A percentile compares a stretch with the other conserved stretches of the same genome.
phyloP scores from a whole-genome alignment of 2,888 invertebrate genomes.

The Drosophila macrospina region DNA sequence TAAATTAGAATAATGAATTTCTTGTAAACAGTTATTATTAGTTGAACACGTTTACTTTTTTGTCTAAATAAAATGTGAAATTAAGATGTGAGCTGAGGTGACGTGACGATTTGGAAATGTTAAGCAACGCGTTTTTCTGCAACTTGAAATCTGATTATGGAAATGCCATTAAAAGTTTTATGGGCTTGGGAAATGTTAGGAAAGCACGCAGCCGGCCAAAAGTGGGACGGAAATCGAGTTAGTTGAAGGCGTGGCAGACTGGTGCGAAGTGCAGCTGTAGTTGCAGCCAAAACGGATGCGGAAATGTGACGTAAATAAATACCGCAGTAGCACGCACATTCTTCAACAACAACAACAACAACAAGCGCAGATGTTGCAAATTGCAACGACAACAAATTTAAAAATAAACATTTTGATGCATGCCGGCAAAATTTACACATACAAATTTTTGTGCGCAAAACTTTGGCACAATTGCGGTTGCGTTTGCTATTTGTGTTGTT shows the following conservation, averaged over 20 bases:
- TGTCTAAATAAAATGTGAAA: neutral
- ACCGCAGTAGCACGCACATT: slow-evolving; percentile 68
- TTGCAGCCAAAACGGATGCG: slow-evolving; percentile 62
- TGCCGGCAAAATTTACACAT: slow-evolving; percentile 42
- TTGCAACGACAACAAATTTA: slow-evolving; percentile 37
- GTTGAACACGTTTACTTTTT: too few species aligned
- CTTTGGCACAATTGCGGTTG: slow-evolving; percentile 19
- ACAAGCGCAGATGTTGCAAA: slow-evolving; percentile 35
- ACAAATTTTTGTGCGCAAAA: slow-evolving; percentile 19
- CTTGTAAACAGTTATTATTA: too few species aligned
- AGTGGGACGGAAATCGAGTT: slow-evolving; percentile 56
- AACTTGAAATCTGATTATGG: slow-evolving; percentile 71
- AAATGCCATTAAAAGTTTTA: slow-evolving; percentile 77
- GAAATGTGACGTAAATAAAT: slow-evolving; percentile 77
- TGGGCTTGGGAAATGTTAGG: slow-evolving; percentile 62
- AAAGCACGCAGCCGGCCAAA: slow-evolving; percentile 69
- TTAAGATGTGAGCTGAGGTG: slow-evolving; percentile 9
- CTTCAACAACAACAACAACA: slow-evolving; percentile 27
- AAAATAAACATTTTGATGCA: slow-evolving; percentile 56
- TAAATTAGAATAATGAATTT: too few species aligned
- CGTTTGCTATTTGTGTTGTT: slow-evolving; percentile 24
- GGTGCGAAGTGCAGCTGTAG: slow-evolving; percentile 50
- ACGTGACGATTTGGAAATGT: slow-evolving; percentile 3
- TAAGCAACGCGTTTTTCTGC: slow-evolving; percentile 9
- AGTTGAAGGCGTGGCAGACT: slow-evolving; percentile 35